These are phyloP conservation scores for Abrostola triplasia DNA, from an alignment of 2,888 invertebrate genomes.

Conservation along the genomic window DNA sequence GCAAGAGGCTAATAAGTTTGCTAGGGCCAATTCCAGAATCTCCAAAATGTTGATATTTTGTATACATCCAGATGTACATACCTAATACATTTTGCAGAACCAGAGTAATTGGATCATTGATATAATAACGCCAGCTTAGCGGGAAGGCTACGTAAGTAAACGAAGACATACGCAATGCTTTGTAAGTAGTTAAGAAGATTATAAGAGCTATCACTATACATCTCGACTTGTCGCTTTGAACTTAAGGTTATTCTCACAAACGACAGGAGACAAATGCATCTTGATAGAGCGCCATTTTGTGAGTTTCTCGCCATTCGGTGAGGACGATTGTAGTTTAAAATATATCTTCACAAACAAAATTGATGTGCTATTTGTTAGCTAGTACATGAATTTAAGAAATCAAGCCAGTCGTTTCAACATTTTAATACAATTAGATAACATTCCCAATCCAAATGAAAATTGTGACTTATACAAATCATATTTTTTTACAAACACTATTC, in stretches of 20 bases:
- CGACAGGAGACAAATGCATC: background rate
- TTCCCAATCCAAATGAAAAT: background rate
- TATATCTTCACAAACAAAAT: too few relatives aligned
- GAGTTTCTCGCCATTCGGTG: background rate
- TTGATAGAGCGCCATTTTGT: background rate
- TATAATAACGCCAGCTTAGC: slow-evolving; percentile 39
- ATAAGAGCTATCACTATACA: slow-evolving; percentile 25
- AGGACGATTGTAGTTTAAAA: background rate
- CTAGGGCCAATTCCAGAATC: background rate
- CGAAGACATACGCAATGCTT: slow-evolving; percentile 50
- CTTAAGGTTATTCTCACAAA: background rate
- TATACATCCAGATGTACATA: background rate
- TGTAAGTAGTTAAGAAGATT: slow-evolving; percentile 55
- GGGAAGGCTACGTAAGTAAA: slow-evolving; percentile 37
- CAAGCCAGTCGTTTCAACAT: background rate
- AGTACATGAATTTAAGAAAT: too few relatives aligned
- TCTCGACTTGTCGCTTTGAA: slow-evolving; percentile 21
- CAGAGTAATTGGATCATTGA: slow-evolving; percentile 19
- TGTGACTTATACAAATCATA: background rate
- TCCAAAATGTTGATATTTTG: background rate
- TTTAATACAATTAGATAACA: background rate
- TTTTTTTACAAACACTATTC: background rate
- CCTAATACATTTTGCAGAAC: background rate
- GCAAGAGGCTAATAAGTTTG: too few relatives aligned
- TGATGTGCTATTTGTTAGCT: too few relatives aligned